Conservation (phyloP, 2,113 vertebrate species). For the Pristiophorus japonicus region DNA sequence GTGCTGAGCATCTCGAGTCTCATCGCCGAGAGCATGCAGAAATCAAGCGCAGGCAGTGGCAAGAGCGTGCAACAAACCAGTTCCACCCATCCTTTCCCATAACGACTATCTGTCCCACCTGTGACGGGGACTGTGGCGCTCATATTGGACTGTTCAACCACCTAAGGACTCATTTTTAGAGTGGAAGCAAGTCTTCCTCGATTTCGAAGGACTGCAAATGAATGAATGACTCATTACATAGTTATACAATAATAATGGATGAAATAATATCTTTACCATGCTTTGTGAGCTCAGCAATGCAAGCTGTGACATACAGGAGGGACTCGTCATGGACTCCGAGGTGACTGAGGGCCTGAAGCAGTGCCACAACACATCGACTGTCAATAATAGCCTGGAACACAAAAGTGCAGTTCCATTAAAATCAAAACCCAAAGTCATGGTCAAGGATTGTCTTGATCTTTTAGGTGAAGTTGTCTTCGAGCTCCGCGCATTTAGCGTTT, state of each 20-base stretch:
- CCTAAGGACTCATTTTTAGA: too few species aligned
- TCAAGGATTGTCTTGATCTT: neutral
- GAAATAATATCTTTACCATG: constrained; percentile 46
- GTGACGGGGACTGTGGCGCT: too few species aligned
- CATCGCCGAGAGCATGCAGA: too few species aligned
- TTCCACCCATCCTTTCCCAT: too few species aligned
- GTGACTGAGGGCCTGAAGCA: constrained; percentile 48
- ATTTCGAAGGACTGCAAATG: too few species aligned
- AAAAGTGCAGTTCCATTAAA: neutral
- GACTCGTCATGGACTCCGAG: constrained; percentile 43
- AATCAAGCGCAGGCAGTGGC: too few species aligned
- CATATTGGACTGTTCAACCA: too few species aligned
- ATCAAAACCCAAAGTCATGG: neutral
- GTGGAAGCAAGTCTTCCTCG: too few species aligned
- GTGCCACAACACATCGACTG: constrained; percentile 49
- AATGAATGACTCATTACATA: too few species aligned
- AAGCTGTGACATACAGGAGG: constrained; percentile 49
- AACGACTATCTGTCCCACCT: too few species aligned
- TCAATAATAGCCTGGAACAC: constrained; percentile 47
- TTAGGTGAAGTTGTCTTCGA: neutral
- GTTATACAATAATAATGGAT: neutral
- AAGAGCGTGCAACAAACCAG: too few species aligned
- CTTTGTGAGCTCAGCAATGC: constrained; percentile 52
- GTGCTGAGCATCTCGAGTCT: too few species aligned
- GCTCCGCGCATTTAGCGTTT: neutral